Evolutionary conservation across 2,888 invertebrate genomes (phyloP).

Genomic region (Mellilla xanthometata): DNA sequence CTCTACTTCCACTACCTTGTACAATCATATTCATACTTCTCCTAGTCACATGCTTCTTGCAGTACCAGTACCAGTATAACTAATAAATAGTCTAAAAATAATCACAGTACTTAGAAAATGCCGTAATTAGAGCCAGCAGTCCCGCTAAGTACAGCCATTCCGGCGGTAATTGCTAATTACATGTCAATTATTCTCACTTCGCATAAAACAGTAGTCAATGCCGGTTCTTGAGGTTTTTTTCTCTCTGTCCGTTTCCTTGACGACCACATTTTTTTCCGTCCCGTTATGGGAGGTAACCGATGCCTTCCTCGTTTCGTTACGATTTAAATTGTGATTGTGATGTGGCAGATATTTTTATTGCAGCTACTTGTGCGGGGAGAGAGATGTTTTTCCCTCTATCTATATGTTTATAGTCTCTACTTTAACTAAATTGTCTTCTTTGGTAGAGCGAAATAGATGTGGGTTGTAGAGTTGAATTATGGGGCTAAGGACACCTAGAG

Average conservation of each 20-base stretch:
- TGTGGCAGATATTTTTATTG: background rate
- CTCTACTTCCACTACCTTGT: no score
- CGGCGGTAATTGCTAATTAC: conserved; percentile 28
- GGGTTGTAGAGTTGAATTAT: no score
- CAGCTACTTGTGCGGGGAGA: background rate
- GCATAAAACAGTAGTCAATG: conserved; percentile 23
- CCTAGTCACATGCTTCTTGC: no score
- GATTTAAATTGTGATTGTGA: conserved; percentile 37
- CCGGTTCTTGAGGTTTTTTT: conserved; percentile 24
- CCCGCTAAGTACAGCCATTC: conserved; percentile 21
- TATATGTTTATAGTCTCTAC: no score
- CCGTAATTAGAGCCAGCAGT: conserved; percentile 12
- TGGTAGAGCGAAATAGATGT: no score
- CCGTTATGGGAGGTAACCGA: conserved; percentile 46
- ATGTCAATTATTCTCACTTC: conserved; percentile 29
- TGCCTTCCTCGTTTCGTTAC: conserved; percentile 42
- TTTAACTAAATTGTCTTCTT: no score
- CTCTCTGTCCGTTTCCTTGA: conserved; percentile 45
- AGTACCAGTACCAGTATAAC: background rate
- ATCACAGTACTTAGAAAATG: conserved; percentile 10
- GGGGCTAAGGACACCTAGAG: no score
- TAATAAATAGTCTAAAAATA: conserved; percentile 5
- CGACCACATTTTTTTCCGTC: conserved; percentile 37
- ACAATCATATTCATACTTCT: no score
- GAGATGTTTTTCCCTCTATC: no score